Evolutionary conservation across 2,113 vertebrate species (phyloP).

Genomic region (Geococcyx californianus): DNA sequence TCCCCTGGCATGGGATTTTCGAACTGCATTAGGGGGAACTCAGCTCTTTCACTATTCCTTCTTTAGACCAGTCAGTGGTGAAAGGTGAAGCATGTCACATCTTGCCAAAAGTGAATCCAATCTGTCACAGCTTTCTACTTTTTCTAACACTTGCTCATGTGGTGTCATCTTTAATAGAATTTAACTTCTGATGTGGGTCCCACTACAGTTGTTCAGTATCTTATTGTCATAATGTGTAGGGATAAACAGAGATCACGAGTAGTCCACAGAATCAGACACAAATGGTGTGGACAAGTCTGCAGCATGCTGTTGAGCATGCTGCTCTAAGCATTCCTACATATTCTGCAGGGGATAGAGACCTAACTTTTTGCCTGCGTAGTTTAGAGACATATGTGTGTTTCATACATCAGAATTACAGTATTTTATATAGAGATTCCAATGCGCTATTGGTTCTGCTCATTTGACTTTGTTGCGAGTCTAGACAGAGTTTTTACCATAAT

Average conservation of each 20-base stretch:
- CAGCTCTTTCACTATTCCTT: neutral
- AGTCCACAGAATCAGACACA: neutral
- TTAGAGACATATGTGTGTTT: neutral
- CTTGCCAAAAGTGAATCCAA: neutral
- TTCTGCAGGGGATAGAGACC: neutral
- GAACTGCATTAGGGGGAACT: neutral
- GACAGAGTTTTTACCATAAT: neutral
- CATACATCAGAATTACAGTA: neutral
- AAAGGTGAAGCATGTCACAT: neutral
- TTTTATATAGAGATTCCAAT: neutral
- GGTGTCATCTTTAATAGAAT: neutral
- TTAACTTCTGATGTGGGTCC: neutral
- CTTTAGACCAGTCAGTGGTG: neutral
- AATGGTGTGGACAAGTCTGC: neutral
- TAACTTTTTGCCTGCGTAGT: neutral
- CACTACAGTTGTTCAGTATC: neutral
- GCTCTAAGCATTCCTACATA: neutral
- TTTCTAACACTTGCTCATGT: neutral
- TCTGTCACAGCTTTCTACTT: neutral
- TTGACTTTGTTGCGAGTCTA: neutral
- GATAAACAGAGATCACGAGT: neutral
- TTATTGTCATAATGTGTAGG: neutral
- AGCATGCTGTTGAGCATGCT: accelerated
- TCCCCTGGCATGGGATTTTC: neutral
- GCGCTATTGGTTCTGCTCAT: neutral